Percentiles rank a stretch among this genome's conserved stretches.
These are phyloP conservation scores for Apostichopus californicus DNA, from an alignment of 35 echinoderm and acorn worm genomes.

Conservation along the genomic window DNA sequence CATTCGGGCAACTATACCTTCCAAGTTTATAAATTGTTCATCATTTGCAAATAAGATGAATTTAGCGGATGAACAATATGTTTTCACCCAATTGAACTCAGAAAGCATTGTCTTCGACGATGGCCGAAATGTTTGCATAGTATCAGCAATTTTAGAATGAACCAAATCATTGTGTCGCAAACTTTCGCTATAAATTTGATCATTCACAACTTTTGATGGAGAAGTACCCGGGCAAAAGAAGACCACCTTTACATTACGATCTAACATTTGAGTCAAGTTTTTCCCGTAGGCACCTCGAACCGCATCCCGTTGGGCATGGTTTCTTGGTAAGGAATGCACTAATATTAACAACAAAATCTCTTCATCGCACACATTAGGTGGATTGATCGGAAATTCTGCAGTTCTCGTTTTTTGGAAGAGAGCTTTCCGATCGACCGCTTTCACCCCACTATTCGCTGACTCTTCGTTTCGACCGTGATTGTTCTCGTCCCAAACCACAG, in stretches of 20 bases:
- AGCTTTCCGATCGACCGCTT: not conserved
- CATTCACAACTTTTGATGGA: conserved; percentile 1
- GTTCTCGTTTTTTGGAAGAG: not conserved
- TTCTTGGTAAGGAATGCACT: conserved; percentile 55
- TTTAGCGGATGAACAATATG: conserved; percentile 58
- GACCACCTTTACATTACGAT: conserved; percentile 48
- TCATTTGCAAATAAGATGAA: conserved; percentile 78
- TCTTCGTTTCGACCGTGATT: not conserved
- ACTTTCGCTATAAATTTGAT: conserved; percentile 42
- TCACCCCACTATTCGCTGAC: not conserved
- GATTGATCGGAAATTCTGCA: conserved; percentile 46
- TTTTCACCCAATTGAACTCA: conserved; percentile 64
- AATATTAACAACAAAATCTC: conserved; percentile 55
- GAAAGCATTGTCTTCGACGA: conserved; percentile 63
- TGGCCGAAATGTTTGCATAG: conserved; percentile 45
- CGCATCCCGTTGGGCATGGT: conserved; percentile 48
- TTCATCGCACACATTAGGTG: conserved; percentile 5
- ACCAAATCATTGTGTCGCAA: conserved; percentile 57
- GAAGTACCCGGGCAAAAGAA: conserved; percentile 46
- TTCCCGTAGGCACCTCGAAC: conserved; percentile 46
- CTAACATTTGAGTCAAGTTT: conserved; percentile 27
- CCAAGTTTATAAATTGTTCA: conserved; percentile 67
- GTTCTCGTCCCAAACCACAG: conserved; percentile 55
- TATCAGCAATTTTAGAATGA: conserved; percentile 61
- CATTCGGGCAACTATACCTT: conserved; percentile 59